Percentiles rank a stretch among this genome's conserved stretches.
These are phyloP conservation scores for Tauraco hartlaubi DNA, from an alignment of 2,797 vertebrate species.

Conservation along the genomic window DNA sequence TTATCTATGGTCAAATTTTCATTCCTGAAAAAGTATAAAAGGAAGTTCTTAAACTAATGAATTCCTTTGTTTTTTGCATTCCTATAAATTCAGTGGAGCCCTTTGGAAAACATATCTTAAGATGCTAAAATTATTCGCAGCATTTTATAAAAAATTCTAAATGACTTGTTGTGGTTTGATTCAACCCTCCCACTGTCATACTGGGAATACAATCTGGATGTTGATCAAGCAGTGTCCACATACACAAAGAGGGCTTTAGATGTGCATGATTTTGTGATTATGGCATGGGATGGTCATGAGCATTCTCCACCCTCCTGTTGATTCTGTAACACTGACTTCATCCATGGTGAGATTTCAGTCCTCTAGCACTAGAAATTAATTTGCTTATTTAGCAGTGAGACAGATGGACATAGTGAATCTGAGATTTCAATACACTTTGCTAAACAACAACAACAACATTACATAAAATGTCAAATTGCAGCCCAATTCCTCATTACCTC, in stretches of 20 bases:
- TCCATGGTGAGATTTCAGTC: not conserved
- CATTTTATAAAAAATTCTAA: slow-evolving; percentile 54
- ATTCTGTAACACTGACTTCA: slow-evolving; percentile 41
- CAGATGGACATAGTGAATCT: not conserved
- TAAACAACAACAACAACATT: not conserved
- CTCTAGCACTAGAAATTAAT: not conserved
- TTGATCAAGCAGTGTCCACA: slow-evolving; percentile 32
- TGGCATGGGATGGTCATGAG: slow-evolving; percentile 12
- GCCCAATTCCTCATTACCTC: not conserved
- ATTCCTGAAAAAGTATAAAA: not conserved
- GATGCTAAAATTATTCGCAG: slow-evolving; percentile 17
- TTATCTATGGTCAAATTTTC: not conserved
- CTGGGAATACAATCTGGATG: slow-evolving; percentile 49
- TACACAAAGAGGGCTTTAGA: slow-evolving; percentile 12
- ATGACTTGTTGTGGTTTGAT: slow-evolving; percentile 60
- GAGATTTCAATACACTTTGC: not conserved
- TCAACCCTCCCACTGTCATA: not conserved
- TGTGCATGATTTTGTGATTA: slow-evolving; percentile 59
- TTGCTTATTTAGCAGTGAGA: not conserved
- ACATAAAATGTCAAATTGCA: not conserved
- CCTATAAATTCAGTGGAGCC: not conserved
- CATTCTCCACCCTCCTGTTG: slow-evolving; percentile 35
- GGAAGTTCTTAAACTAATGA: not conserved
- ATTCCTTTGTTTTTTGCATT: not conserved
- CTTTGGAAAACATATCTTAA: slow-evolving; percentile 28